Evolutionary conservation across 2,113 vertebrate species (phyloP).

Genomic region (Taxidea taxus): DNA sequence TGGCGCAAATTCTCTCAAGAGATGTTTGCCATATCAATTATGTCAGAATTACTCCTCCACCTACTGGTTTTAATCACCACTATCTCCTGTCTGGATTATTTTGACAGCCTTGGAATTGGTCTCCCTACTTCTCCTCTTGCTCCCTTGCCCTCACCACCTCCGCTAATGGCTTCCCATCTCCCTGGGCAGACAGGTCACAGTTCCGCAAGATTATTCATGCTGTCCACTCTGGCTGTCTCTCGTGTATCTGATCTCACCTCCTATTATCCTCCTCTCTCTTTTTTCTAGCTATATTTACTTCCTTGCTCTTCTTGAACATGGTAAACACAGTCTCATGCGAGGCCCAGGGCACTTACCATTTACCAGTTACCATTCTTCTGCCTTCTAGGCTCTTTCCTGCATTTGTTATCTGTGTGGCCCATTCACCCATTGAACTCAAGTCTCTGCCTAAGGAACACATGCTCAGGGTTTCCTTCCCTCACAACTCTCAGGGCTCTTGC

Average conservation of each 20-base stretch:
- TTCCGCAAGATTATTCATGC: not conserved
- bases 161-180: not conserved
- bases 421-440: not conserved
- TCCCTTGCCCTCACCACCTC: not conserved
- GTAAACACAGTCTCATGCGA: not conserved
- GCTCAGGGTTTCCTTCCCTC: not conserved
- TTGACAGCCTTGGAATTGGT: not conserved
- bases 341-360: no score
- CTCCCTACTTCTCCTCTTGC: not conserved
- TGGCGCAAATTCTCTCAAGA: not conserved
- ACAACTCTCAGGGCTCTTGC: not conserved
- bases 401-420: not conserved
- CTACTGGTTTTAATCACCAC: not conserved
- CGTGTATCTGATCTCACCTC: not conserved
- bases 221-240: not conserved
- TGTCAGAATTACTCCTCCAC: not conserved
- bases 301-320: not conserved
- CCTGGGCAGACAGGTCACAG: not conserved
- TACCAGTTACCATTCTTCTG: not conserved
- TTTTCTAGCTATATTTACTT: not conserved
- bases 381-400: not conserved
- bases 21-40: not conserved
- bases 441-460: not conserved
- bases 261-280: not conserved
- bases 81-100: not conserved